phyloP scores from a whole-genome alignment of 2,113 vertebrate genomes.

The Nesogale talazaci region DNA sequence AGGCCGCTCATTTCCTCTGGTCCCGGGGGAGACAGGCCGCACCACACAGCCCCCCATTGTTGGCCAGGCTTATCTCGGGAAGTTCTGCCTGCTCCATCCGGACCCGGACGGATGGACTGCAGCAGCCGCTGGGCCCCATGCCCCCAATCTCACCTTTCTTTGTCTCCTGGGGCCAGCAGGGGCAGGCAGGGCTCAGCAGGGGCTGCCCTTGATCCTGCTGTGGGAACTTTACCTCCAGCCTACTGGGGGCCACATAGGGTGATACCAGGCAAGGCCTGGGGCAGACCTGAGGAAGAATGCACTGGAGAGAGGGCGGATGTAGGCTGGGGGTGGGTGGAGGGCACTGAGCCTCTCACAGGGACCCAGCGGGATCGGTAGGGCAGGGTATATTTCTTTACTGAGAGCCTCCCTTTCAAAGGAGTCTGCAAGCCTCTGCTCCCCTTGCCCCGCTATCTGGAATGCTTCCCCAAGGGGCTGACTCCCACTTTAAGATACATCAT shows the following conservation, averaged over 20 bases:
- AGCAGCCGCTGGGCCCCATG: background rate
- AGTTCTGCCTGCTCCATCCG: conserved; percentile 64
- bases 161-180: conserved; percentile 25
- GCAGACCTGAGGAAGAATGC: background rate
- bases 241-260: accelerated
- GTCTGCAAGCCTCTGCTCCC: too few species aligned
- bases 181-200: background rate
- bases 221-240: background rate
- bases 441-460: background rate
- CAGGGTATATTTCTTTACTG: background rate
- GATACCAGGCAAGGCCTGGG: background rate
- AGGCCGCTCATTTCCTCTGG: conserved; percentile 76
- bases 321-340: background rate
- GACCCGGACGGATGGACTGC: background rate
- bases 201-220: background rate
- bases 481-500: background rate
- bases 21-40: background rate
- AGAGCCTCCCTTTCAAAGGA: background rate
- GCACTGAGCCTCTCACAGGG: background rate
- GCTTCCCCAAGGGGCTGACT: too few species aligned
- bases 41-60: conserved; percentile 70
- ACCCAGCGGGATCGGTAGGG: too few species aligned
- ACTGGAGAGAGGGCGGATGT: background rate
- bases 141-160: conserved; percentile 43
- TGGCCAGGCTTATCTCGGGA: conserved; percentile 74